Base-by-base conservation (phyloP, 2,797 vertebrate species). In the Syngnathus rostellatus region DNA sequence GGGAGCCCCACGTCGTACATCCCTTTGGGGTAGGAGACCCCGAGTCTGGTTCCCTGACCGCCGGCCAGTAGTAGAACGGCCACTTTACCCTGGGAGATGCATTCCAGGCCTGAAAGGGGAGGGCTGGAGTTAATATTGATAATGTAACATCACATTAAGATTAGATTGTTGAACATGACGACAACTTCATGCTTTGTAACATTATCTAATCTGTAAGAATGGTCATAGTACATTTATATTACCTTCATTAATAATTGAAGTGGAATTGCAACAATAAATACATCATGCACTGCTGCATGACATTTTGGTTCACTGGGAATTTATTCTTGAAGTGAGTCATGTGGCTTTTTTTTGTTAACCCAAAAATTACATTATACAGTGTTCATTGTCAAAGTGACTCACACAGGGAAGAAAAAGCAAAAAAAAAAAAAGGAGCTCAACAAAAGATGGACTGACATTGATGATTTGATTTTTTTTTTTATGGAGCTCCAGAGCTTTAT, bases 1-100 rank as follows among this genome's bases (percentile, higher is more conserved):
- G 93, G 95, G 79, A 99, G 88, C 41, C 93, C 92, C 16, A 99
- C 94, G 61, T 98, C 92, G 68, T 94, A 99, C 95, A 99, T 98
- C 80, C 97, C 97, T 89, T 99, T 98, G 57, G 97, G 97, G 82
- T 95, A 97, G 2, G 92, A 82, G 67, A 99, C 94, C 16, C 97
- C 97, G 50, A 99, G 90, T 64, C 97, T 89, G 59, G 97, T 98
- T 8, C 97, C 97, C 81, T 99, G 97, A 55, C 97, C 97, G 10
- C 97, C 96, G 21, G 97, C 97, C 71, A 93, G 82, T 58, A 99
- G 93, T 62, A 98, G 86, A 57, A 70, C 95, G 0, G 94, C 95
- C 66, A 99, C 95, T 80, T 93, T 94, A 81, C 83, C 93, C 79
- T 93, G 87, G 57, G 94, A 87, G 76, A 93, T 86, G 71, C 82